Evolutionary conservation across 2,797 vertebrate genomes (phyloP).

Genomic region (Brachyrhaphis roseni): DNA sequence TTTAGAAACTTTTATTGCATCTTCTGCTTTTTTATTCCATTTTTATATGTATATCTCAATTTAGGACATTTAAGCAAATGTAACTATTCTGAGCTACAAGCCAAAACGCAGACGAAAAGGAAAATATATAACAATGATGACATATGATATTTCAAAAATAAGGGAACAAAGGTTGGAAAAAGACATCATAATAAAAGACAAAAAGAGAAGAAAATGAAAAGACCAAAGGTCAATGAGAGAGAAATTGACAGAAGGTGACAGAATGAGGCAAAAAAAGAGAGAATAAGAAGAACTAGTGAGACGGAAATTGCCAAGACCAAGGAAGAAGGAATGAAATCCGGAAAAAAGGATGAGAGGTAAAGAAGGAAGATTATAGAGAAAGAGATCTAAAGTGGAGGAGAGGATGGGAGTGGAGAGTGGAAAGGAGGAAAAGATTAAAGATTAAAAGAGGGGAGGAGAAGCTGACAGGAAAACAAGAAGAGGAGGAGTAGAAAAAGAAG

Average conservation of each 20-base stretch:
- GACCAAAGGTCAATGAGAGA: background rate
- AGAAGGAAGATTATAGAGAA: conserved; percentile 4
- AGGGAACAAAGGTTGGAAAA: background rate
- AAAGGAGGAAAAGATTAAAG: conserved; percentile 1
- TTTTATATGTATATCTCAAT: background rate
- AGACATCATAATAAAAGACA: background rate
- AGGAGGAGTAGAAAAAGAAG: conserved; percentile 16
- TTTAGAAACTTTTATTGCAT: background rate
- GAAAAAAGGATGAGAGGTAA: background rate
- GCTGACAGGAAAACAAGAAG: conserved; percentile 14
- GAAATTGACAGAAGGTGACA: background rate
- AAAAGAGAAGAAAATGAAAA: background rate
- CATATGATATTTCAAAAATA: background rate
- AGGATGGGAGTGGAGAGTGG: background rate
- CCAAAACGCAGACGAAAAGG: background rate
- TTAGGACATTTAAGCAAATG: background rate
- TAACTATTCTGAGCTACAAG: background rate
- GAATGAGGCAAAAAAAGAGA: background rate
- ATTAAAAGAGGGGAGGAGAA: conserved; percentile 14
- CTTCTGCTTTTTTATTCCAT: background rate
- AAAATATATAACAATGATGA: background rate
- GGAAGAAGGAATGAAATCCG: background rate
- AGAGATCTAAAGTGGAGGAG: conserved; percentile 14
- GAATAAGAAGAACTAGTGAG: background rate
- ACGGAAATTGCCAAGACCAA: background rate